Evolutionary conservation across 2,888 invertebrate species (phyloP).

Genomic region (Dynastes maya): DNA sequence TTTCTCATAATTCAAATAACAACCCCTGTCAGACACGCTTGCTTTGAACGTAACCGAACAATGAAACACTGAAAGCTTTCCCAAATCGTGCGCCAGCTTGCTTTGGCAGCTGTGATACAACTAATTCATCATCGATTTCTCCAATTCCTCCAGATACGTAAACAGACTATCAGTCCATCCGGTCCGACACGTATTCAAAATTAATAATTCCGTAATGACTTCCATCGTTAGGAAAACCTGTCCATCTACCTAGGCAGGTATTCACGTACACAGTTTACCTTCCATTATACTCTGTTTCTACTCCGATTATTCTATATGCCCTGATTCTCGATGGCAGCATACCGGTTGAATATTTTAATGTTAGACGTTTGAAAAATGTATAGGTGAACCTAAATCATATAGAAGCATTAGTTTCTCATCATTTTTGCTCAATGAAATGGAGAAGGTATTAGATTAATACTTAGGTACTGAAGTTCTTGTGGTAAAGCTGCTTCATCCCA

Average conservation of each 20-base stretch:
- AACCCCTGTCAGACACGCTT: no score
- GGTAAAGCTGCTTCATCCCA: not conserved
- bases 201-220: conserved; percentile 50
- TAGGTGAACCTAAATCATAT: no score
- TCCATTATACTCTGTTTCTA: no score
- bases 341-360: no score
- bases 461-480: not conserved
- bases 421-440: not conserved
- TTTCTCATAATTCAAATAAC: no score
- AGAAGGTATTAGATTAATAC: not conserved
- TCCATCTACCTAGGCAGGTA: conserved; percentile 22
- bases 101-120: not conserved
- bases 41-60: no score
- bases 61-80: no score
- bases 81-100: no score
- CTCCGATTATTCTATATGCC: no score
- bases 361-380: no score
- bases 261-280: no score
- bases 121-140: conserved; percentile 24
- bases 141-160: conserved; percentile 26
- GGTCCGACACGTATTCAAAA: conserved; percentile 34
- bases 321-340: no score
- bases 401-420: not conserved
- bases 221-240: conserved; percentile 33
- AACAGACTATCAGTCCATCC: not conserved